Conservation (phyloP, 2,113 vertebrate genomes). For the Cheilinus undulatus region DNA sequence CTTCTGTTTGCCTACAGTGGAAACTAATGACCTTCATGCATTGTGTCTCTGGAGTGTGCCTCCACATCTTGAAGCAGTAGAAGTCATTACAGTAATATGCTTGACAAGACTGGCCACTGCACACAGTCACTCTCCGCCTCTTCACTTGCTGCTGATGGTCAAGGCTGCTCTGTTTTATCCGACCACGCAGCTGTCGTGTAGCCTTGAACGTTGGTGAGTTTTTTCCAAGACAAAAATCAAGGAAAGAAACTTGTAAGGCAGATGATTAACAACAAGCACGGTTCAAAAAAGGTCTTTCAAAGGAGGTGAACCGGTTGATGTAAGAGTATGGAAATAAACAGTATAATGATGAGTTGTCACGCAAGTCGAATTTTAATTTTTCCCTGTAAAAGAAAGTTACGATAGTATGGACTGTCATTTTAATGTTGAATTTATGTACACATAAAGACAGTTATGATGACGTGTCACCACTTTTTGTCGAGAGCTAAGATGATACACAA, state of each 20-base stretch:
- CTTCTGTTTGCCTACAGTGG: slow-evolving; percentile 82
- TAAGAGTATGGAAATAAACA: slow-evolving; percentile 21
- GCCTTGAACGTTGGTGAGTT: slow-evolving; percentile 48
- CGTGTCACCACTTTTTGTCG: too few relatives aligned
- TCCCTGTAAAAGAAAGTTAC: too few relatives aligned
- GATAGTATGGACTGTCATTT: too few relatives aligned
- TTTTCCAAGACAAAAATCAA: slow-evolving; percentile 34
- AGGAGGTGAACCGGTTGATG: slow-evolving; percentile 8
- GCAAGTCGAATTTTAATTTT: neutral
- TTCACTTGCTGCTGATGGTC: slow-evolving; percentile 43
- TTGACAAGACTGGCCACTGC: slow-evolving; percentile 67
- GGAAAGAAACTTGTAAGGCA: slow-evolving; percentile 31
- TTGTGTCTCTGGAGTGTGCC: slow-evolving; percentile 72
- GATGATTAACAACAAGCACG: slow-evolving; percentile 14
- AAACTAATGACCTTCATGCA: slow-evolving; percentile 81
- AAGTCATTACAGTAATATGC: slow-evolving; percentile 74
- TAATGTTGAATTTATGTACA: too few relatives aligned
- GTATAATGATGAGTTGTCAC: slow-evolving; percentile 14
- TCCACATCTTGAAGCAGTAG: slow-evolving; percentile 78
- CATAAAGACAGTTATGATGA: too few relatives aligned
- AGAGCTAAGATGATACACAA: too few relatives aligned
- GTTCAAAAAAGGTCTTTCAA: neutral
- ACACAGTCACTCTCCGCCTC: slow-evolving; percentile 49
- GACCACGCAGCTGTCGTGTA: slow-evolving; percentile 52
- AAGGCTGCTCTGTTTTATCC: slow-evolving; percentile 53